These are phyloP conservation scores for Drosophila maculinotata DNA, from an alignment of 2,888 invertebrate species.

Conservation along the genomic window DNA sequence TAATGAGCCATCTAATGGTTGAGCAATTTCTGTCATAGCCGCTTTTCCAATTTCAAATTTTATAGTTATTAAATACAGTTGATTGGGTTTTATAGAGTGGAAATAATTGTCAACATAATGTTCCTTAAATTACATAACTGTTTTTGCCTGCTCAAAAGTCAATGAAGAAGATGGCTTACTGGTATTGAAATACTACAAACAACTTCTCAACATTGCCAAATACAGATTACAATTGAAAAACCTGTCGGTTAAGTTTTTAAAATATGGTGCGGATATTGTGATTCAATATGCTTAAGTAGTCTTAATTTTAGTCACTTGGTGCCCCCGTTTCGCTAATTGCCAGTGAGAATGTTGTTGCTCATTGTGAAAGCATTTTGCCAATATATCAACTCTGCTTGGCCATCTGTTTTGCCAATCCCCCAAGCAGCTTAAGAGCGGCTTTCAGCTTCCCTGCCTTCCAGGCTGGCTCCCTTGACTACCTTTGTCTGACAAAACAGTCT, in stretches of 20 bases:
- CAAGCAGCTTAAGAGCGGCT: constrained; percentile 50
- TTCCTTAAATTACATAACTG: background rate
- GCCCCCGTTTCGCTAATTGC: constrained; percentile 52
- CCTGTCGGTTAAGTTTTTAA: background rate
- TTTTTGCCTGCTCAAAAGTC: constrained; percentile 7
- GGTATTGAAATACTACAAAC: background rate
- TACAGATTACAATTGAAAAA: constrained; percentile 2
- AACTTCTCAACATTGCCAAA: background rate
- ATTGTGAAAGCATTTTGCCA: constrained; percentile 45
- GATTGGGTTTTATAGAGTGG: constrained; percentile 25
- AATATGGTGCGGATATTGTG: constrained; percentile 11
- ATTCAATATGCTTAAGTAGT: constrained; percentile 28
- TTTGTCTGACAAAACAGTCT: constrained; percentile 13
- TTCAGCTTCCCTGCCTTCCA: constrained; percentile 5
- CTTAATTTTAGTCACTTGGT: constrained; percentile 43
- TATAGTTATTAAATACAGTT: constrained; percentile 37
- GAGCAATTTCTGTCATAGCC: constrained; percentile 43
- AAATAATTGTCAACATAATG: constrained; percentile 18
- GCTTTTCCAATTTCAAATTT: constrained; percentile 24
- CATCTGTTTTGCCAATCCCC: constrained; percentile 53
- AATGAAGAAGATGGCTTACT: constrained; percentile 6
- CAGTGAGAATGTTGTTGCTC: constrained; percentile 26
- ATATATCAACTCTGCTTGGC: constrained; percentile 49
- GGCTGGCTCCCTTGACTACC: constrained; percentile 33
- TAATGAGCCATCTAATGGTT: constrained; percentile 51